Conservation (phyloP, 2,888 invertebrate genomes). For the Stenichneumon culpator region DNA sequence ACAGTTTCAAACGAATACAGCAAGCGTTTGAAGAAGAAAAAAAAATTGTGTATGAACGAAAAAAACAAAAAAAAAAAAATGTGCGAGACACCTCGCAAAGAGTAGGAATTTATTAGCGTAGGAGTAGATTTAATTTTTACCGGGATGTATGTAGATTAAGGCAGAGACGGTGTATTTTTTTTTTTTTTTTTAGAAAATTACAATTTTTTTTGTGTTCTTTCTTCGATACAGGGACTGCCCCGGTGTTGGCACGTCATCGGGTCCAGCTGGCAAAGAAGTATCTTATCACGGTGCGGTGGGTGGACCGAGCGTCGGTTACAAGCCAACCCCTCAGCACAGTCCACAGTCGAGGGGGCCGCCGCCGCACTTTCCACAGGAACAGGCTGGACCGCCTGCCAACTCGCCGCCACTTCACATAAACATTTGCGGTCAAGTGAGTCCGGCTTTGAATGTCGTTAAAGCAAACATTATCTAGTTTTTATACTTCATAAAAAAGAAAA, state of each 20-base stretch:
- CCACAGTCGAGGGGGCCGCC: slow-evolving; percentile 80
- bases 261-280: slow-evolving; percentile 81
- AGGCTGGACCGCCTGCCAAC: slow-evolving; percentile 81
- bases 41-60: too few relatives aligned
- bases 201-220: slow-evolving; percentile 11
- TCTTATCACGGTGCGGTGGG: slow-evolving; percentile 82
- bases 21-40: neutral
- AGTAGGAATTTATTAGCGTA: neutral
- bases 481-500: slow-evolving; percentile 70
- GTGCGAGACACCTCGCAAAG: neutral
- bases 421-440: slow-evolving; percentile 86
- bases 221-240: slow-evolving; percentile 79
- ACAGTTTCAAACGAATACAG: neutral
- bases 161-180: neutral
- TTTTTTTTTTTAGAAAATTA: too few relatives aligned
- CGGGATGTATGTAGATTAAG: neutral
- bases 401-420: slow-evolving; percentile 87
- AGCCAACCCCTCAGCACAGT: slow-evolving; percentile 81
- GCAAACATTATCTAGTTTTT: slow-evolving; percentile 58
- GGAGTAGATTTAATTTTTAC: neutral
- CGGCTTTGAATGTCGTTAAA: slow-evolving; percentile 70
- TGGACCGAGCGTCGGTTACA: slow-evolving; percentile 81
- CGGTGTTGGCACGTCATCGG: slow-evolving; percentile 82
- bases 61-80: neutral
- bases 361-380: slow-evolving; percentile 81